Evolutionary conservation across 2,888 invertebrate species (phyloP).

Genomic region (Epinotia demarniana): DNA sequence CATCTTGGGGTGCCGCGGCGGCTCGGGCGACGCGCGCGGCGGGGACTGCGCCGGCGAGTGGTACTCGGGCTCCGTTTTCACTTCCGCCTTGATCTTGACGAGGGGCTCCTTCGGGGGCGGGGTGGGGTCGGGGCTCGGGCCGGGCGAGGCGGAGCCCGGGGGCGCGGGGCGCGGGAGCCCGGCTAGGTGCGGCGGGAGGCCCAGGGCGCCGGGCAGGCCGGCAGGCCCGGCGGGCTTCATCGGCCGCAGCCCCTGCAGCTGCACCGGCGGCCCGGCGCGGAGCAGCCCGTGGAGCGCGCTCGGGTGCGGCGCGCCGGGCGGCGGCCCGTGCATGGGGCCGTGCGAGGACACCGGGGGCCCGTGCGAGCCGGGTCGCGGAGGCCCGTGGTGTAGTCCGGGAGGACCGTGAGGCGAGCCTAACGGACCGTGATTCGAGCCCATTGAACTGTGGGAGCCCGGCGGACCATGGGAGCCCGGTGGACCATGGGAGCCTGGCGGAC

Average conservation of each 20-base stretch:
- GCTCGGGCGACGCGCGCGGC: constrained; percentile 57
- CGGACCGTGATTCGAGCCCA: constrained; percentile 45
- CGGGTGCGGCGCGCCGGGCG: constrained; percentile 44
- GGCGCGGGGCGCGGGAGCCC: constrained; percentile 29
- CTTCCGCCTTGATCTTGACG: constrained; percentile 76
- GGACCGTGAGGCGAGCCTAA: constrained; percentile 44
- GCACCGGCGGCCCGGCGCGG: constrained; percentile 38
- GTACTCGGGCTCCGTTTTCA: constrained; percentile 79
- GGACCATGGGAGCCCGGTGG: neutral
- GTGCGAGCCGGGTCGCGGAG: constrained; percentile 43
- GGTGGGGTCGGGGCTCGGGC: constrained; percentile 11
- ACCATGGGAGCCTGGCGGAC: constrained; percentile 12
- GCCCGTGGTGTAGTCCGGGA: constrained; percentile 42
- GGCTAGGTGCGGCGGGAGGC: neutral
- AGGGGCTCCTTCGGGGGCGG: constrained; percentile 55
- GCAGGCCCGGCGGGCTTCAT: constrained; percentile 21
- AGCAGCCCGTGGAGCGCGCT: constrained; percentile 42
- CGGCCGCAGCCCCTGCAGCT: constrained; percentile 39
- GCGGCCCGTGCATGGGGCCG: constrained; percentile 44
- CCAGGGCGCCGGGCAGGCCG: constrained; percentile 2
- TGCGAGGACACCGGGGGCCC: constrained; percentile 39
- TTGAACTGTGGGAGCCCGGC: too few relatives aligned
- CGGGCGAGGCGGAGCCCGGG: constrained; percentile 28
- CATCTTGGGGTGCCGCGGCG: constrained; percentile 73
- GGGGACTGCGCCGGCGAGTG: constrained; percentile 68